phyloP scores from a whole-genome alignment of 2,888 invertebrate species.

The Drosophila austrosaltans region DNA sequence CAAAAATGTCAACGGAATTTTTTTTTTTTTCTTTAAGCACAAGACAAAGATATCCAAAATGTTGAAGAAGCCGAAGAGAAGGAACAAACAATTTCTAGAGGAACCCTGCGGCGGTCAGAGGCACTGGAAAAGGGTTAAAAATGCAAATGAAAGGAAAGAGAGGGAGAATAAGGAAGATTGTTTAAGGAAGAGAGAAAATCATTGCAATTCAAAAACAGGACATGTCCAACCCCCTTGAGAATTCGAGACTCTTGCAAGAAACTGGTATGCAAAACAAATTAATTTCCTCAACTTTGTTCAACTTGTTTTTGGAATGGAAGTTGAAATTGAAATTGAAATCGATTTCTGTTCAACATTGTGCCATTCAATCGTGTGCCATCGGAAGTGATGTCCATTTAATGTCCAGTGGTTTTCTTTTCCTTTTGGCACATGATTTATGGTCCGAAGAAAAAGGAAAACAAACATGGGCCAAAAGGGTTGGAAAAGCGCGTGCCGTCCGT shows the following conservation, averaged over 20 bases:
- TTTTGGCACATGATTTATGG: slow-evolving; percentile 32
- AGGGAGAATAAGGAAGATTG: neutral
- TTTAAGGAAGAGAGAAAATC: slow-evolving; percentile 6
- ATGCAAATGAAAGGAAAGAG: slow-evolving; percentile 35
- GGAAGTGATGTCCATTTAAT: slow-evolving; percentile 14
- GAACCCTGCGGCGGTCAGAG: slow-evolving; percentile 55
- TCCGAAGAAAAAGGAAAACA: slow-evolving; percentile 4
- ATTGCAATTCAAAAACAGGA: slow-evolving; percentile 51
- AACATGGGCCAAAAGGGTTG: slow-evolving; percentile 8
- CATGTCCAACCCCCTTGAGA: slow-evolving; percentile 48
- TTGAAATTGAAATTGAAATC: slow-evolving; percentile 4
- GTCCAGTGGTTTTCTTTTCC: slow-evolving; percentile 10
- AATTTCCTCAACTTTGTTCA: neutral
- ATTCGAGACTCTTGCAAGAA: slow-evolving; percentile 23
- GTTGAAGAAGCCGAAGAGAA: slow-evolving; percentile 14
- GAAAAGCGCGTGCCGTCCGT: slow-evolving; percentile 63
- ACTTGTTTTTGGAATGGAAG: neutral
- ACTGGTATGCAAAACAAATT: slow-evolving; percentile 36
- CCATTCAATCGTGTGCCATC: neutral
- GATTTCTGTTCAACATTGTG: neutral
- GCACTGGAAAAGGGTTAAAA: slow-evolving; percentile 21
- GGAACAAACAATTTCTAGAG: slow-evolving; percentile 12
- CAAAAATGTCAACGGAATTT: slow-evolving; percentile 6
- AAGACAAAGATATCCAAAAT: neutral
- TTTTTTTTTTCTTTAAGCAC: neutral